Percentiles rank a stretch among this genome's conserved stretches.
Evolutionary conservation across 2,113 vertebrate genomes (phyloP).

Genomic region (Cheirogaleus medius): DNA sequence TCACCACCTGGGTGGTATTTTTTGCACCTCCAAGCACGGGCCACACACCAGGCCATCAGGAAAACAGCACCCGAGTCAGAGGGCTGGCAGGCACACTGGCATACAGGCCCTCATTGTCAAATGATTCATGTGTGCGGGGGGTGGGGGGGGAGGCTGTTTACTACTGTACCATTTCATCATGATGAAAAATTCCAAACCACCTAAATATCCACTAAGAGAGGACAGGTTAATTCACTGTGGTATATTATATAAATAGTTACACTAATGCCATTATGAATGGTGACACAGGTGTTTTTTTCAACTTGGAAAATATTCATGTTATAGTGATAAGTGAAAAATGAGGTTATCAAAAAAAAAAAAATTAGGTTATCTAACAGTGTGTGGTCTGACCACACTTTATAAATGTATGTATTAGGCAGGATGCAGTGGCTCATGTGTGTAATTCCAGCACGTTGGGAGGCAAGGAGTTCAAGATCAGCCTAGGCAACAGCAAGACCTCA

Average conservation of each 20-base stretch:
- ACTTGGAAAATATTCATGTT: background rate
- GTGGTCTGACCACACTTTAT: background rate
- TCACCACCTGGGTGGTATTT: background rate
- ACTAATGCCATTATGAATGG: background rate
- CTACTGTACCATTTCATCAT: background rate
- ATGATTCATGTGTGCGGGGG: too few species aligned
- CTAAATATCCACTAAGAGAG: background rate
- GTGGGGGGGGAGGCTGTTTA: rapidly evolving
- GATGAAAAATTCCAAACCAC: background rate
- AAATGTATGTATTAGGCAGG: background rate
- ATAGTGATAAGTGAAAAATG: background rate
- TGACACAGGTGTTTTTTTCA: background rate
- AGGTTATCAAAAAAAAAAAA: background rate
- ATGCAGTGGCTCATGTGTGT: too few species aligned
- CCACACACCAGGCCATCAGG: rapidly evolving
- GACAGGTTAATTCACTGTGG: background rate
- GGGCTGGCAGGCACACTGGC: background rate
- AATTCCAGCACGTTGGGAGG: too few species aligned
- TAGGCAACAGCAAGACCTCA: too few species aligned
- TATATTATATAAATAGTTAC: rapidly evolving
- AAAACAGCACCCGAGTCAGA: background rate
- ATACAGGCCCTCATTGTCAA: background rate
- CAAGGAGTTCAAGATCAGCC: too few species aligned
- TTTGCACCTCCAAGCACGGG: background rate
- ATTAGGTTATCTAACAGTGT: background rate